These are phyloP conservation scores for Enoplosus armatus DNA, from an alignment of 2,797 vertebrate species.

Conservation along the genomic window DNA sequence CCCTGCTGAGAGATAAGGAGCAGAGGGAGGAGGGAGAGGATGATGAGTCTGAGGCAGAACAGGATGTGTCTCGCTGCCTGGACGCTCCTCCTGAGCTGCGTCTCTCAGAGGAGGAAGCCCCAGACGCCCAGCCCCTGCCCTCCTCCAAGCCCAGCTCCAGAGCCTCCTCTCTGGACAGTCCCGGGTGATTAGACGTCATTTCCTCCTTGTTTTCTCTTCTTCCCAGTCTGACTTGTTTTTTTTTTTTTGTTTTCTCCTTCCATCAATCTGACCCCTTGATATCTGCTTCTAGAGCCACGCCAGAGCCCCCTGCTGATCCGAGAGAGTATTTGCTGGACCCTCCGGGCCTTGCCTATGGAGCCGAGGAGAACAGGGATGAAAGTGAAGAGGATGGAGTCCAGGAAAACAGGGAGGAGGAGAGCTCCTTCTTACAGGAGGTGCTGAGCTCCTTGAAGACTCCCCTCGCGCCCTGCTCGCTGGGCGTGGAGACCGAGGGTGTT, in stretches of 20 bases:
- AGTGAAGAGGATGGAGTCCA: conserved; percentile 35
- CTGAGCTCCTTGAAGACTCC: conserved; percentile 84
- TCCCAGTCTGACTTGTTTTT: background rate
- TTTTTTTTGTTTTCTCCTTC: background rate
- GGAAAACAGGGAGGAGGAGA: conserved; percentile 65
- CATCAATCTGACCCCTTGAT: conserved; percentile 14
- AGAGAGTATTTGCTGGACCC: conserved; percentile 47
- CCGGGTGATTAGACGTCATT: conserved; percentile 63
- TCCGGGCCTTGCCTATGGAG: background rate
- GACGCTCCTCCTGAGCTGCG: conserved; percentile 44
- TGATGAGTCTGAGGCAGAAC: conserved; percentile 43
- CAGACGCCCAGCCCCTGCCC: conserved; percentile 37
- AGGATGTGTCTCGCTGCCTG: conserved; percentile 60
- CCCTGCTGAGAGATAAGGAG: conserved; percentile 39
- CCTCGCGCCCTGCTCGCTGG: conserved; percentile 58
- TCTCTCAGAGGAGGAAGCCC: conserved; percentile 53
- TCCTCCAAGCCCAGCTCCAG: conserved; percentile 45
- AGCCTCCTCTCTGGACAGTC: conserved; percentile 64
- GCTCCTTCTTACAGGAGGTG: conserved; percentile 84
- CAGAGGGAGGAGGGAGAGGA: conserved; percentile 55
- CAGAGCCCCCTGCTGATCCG: conserved; percentile 62
- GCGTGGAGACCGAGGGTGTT: conserved; percentile 51
- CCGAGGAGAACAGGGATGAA: conserved; percentile 26
- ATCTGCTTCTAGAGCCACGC: conserved; percentile 57
- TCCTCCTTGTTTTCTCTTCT: conserved; percentile 19